These are phyloP conservation scores for Pogonophryne albipinna DNA, from an alignment of 2,797 vertebrate species.

Conservation along the genomic window DNA sequence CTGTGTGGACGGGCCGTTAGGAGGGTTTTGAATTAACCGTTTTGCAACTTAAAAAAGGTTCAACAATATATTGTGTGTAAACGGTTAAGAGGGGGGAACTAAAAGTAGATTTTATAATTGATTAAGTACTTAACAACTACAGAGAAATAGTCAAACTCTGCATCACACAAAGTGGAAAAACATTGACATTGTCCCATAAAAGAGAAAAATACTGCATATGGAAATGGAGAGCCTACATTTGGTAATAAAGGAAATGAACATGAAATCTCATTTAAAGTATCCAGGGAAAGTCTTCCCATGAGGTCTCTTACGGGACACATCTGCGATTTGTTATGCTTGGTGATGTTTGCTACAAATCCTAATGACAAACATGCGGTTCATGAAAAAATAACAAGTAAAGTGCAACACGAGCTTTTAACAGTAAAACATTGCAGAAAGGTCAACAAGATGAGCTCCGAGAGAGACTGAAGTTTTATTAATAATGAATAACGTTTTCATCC, in stretches of 20 bases:
- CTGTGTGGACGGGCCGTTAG: no score
- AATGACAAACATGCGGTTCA: conserved; percentile 75
- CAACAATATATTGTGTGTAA: background rate
- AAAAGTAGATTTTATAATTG: background rate
- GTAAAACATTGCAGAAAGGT: conserved; percentile 76
- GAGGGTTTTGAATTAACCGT: background rate
- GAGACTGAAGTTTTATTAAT: conserved; percentile 70
- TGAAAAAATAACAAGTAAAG: conserved; percentile 82
- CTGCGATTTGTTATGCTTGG: conserved; percentile 68
- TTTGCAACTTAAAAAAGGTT: background rate
- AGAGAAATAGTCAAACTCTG: background rate
- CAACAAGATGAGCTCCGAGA: conserved; percentile 64
- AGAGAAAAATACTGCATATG: background rate
- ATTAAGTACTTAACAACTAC: background rate
- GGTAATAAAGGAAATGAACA: conserved; percentile 48
- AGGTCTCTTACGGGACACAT: conserved; percentile 47
- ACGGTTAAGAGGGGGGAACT: background rate
- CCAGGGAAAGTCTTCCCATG: conserved; percentile 38
- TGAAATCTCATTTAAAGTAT: conserved; percentile 28
- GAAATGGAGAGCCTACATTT: conserved; percentile 16
- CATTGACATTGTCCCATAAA: background rate
- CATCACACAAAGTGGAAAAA: background rate
- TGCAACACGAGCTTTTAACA: conserved; percentile 80
- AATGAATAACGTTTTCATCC: conserved; percentile 75
- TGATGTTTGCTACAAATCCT: conserved; percentile 58